These are phyloP conservation scores for Polymixis lichenea DNA, from an alignment of 2,888 invertebrate genomes.

Conservation along the genomic window DNA sequence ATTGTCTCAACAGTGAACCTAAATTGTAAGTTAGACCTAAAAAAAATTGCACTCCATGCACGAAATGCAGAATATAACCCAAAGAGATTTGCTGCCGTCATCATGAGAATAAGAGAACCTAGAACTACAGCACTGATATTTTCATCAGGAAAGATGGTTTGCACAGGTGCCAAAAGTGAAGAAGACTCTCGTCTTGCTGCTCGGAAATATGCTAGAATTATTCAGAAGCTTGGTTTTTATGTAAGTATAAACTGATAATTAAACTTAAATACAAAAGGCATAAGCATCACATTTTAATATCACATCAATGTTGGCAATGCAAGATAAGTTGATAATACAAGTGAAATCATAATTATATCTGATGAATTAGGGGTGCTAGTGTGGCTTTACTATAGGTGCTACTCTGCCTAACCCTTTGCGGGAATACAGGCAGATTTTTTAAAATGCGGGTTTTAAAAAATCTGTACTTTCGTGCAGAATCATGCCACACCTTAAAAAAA, in stretches of 20 bases:
- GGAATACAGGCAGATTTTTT: neutral
- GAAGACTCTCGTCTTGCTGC: slow-evolving; percentile 94
- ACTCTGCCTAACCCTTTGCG: neutral
- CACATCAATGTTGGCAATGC: neutral
- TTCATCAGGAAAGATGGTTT: slow-evolving; percentile 96
- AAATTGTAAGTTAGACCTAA: slow-evolving; percentile 98
- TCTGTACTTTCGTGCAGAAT: too few species aligned
- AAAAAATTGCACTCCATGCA: slow-evolving; percentile 99
- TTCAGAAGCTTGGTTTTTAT: slow-evolving; percentile 95
- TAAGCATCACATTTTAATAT: neutral
- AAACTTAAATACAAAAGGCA: neutral
- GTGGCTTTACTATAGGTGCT: neutral
- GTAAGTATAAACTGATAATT: slow-evolving; percentile 84
- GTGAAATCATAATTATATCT: neutral
- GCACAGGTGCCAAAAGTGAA: slow-evolving; percentile 96
- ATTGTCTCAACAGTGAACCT: slow-evolving; percentile 99
- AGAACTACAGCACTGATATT: slow-evolving; percentile 95
- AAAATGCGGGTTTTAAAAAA: too few species aligned
- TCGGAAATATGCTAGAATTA: slow-evolving; percentile 95
- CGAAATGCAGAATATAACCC: slow-evolving; percentile 99
- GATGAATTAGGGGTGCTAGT: neutral
- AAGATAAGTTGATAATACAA: neutral
- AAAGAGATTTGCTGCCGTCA: slow-evolving; percentile 99
- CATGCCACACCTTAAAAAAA: neutral
- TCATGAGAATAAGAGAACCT: slow-evolving; percentile 98